A percentile compares a stretch with the other conserved stretches of the same genome.
Evolutionary conservation across 2,113 vertebrate genomes (phyloP).

Genomic region (Lophius piscatorius): DNA sequence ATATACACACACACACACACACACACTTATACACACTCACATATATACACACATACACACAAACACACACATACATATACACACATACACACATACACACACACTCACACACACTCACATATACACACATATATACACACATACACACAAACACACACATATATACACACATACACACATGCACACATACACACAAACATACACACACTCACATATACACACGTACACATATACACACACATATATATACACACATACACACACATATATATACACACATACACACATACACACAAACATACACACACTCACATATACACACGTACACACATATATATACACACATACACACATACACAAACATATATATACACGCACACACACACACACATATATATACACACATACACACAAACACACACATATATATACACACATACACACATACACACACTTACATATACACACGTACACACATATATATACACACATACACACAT

Average conservation of each 20-base stretch:
- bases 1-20: conserved; percentile 45
- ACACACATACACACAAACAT: conserved; percentile 6
- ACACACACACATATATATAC: too few relatives aligned
- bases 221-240: too few relatives aligned
- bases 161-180: conserved; percentile 1
- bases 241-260: too few relatives aligned
- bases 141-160: conserved; percentile 1
- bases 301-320: too few relatives aligned
- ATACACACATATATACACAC: conserved; percentile 33
- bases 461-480: too few relatives aligned
- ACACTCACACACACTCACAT: conserved; percentile 45
- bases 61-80: conserved; percentile 24
- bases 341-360: too few relatives aligned
- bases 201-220: too few relatives aligned
- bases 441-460: neutral
- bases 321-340: too few relatives aligned
- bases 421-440: conserved; percentile 5
- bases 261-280: conserved; percentile 25
- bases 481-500: too few relatives aligned
- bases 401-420: too few relatives aligned
- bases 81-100: conserved; percentile 45
- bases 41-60: neutral
- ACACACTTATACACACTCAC: conserved; percentile 31
- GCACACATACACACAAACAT: neutral
- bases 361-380: too few relatives aligned